A percentile compares a stretch with the other conserved stretches of the same genome.
These are phyloP conservation scores for Coccyzus lansbergi DNA, from an alignment of 2,797 vertebrate species.

Conservation along the genomic window DNA sequence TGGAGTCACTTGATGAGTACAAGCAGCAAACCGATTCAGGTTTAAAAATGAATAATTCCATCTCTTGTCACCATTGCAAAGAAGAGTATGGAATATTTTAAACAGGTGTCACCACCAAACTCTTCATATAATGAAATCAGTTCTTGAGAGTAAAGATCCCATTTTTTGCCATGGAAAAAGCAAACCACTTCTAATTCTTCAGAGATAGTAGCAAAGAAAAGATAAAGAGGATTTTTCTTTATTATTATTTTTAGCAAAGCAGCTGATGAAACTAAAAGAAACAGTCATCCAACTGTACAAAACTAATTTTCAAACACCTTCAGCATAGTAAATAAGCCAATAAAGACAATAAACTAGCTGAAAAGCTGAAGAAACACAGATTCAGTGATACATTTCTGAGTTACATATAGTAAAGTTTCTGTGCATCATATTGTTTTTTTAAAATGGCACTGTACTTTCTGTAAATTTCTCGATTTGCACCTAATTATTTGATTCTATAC, in stretches of 20 bases:
- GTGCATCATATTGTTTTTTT: neutral
- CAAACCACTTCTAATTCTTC: neutral
- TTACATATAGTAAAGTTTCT: neutral
- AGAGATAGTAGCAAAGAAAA: neutral
- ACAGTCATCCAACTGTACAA: neutral
- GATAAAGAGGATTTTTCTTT: neutral
- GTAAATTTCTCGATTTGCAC: conserved; percentile 38
- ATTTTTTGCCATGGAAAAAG: neutral
- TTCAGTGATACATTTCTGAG: conserved; percentile 5
- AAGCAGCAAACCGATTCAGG: neutral
- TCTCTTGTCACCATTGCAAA: neutral
- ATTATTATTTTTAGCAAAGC: neutral
- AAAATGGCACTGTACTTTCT: neutral
- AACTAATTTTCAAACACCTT: neutral
- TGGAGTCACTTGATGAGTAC: neutral
- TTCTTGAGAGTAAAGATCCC: neutral
- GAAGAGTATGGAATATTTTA: neutral
- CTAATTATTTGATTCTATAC: conserved; percentile 44
- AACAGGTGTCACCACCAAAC: neutral
- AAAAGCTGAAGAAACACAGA: neutral
- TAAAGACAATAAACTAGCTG: neutral
- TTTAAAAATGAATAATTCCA: neutral
- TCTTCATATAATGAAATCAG: neutral
- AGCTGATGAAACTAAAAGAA: neutral
- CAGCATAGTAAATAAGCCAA: neutral